Evolutionary conservation across 2,797 vertebrate species (phyloP).

Genomic region (Nothura maculosa): DNA sequence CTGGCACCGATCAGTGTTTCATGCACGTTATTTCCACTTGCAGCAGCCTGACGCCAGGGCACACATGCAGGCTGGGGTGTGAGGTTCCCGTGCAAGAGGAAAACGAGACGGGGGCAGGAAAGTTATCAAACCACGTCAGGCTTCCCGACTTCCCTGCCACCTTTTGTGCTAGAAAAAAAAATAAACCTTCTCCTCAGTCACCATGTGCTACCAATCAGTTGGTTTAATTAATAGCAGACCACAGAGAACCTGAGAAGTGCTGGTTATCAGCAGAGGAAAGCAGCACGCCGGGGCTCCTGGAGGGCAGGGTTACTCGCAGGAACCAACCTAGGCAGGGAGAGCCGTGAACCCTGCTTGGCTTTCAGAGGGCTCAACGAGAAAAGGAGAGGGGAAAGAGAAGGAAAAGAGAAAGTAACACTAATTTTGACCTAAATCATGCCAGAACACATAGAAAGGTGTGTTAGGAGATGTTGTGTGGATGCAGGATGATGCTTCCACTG

Average conservation of each 20-base stretch:
- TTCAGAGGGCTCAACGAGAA: not conserved
- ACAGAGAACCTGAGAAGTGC: not conserved
- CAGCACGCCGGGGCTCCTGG: slow-evolving; percentile 74
- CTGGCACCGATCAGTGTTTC: slow-evolving; percentile 24
- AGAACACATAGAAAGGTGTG: not conserved
- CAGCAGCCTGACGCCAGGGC: slow-evolving; percentile 81
- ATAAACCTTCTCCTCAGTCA: slow-evolving; percentile 75
- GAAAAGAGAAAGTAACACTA: not conserved
- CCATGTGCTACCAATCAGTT: slow-evolving; percentile 90
- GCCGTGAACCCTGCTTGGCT: slow-evolving; percentile 4
- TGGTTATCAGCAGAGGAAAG: slow-evolving; percentile 45
- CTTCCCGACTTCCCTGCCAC: slow-evolving; percentile 88
- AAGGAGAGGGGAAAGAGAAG: accelerated
- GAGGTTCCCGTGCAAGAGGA: not conserved
- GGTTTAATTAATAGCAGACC: slow-evolving; percentile 86
- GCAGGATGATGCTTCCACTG: not conserved
- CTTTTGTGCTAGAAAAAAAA: slow-evolving; percentile 82
- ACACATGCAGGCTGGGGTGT: slow-evolving; percentile 71
- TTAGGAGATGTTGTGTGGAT: not conserved
- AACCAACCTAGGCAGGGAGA: slow-evolving; percentile 40
- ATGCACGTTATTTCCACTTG: slow-evolving; percentile 54
- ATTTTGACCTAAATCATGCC: not conserved
- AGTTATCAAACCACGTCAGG: slow-evolving; percentile 80
- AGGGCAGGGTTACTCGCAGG: slow-evolving; percentile 80
- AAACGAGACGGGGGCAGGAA: slow-evolving; percentile 10